Evolutionary conservation across 2,113 vertebrate genomes (phyloP).

Genomic region (Macaca nemestrina): DNA sequence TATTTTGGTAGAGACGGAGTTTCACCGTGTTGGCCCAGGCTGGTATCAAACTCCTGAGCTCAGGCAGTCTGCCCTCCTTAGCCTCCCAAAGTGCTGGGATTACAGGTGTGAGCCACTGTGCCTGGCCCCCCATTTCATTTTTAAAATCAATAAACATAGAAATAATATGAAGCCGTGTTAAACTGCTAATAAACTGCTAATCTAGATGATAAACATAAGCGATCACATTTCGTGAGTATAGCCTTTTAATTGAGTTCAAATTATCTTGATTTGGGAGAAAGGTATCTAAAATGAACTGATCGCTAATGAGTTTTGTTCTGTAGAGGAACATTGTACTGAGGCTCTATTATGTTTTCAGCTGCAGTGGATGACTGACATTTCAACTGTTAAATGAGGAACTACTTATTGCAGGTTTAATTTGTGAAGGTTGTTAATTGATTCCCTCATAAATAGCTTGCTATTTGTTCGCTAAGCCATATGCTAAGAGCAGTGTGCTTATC

Average conservation of each 20-base stretch:
- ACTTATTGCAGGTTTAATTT: background rate
- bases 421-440: background rate
- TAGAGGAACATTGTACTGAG: background rate
- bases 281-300: background rate
- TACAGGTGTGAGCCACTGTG: too few species aligned
- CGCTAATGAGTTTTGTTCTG: background rate
- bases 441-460: background rate
- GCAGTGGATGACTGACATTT: background rate
- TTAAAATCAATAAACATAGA: slow-evolving; percentile 2
- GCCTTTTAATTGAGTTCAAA: background rate
- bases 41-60: too few species aligned
- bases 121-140: background rate
- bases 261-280: slow-evolving; percentile 24
- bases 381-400: background rate
- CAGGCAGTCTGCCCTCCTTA: too few species aligned
- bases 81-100: too few species aligned
- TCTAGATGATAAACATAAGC: background rate
- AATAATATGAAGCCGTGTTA: slow-evolving; percentile 9
- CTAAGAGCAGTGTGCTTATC: background rate
- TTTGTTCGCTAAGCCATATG: background rate
- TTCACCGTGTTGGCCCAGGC: too few species aligned
- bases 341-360: background rate
- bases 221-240: background rate
- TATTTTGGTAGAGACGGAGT: too few species aligned
- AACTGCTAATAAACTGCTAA: background rate